These are phyloP conservation scores for Mycogona germanica DNA, from an alignment of 2,888 invertebrate genomes.

Conservation along the genomic window DNA sequence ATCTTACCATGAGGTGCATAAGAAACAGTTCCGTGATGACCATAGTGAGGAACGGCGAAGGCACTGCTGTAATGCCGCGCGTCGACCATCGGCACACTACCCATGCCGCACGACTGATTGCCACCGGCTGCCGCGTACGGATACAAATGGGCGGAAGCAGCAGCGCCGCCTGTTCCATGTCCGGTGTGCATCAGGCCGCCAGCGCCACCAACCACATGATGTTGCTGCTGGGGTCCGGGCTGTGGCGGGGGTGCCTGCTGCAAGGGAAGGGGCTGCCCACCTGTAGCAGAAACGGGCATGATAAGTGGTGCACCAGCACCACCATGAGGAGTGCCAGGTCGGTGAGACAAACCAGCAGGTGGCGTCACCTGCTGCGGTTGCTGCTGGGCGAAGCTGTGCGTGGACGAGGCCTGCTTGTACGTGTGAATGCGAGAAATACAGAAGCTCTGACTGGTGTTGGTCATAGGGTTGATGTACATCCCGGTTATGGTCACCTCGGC, in stretches of 20 bases:
- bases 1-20: constrained; percentile 12
- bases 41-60: constrained; percentile 20
- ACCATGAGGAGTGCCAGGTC: too few species aligned
- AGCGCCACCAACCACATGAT: background rate
- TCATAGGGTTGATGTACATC: constrained; percentile 21
- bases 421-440: constrained; percentile 21
- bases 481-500: constrained; percentile 22
- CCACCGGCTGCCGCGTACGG: constrained; percentile 11
- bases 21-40: constrained; percentile 9
- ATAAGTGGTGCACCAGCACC: background rate
- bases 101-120: background rate
- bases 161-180: constrained; percentile 3
- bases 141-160: constrained; percentile 15
- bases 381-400: constrained; percentile 1
- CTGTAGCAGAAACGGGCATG: constrained; percentile 4
- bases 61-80: constrained; percentile 21
- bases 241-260: constrained; percentile 12
- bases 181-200: constrained; percentile 15
- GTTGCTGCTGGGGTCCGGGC: too few species aligned
- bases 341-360: too few species aligned
- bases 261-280: constrained; percentile 7
- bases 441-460: constrained; percentile 20
- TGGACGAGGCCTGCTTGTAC: constrained; percentile 19
- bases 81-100: constrained; percentile 17
- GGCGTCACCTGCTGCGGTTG: constrained; percentile 8